phyloP scores from a whole-genome alignment of 2,113 vertebrate genomes.

The Oreocharis arfaki region DNA sequence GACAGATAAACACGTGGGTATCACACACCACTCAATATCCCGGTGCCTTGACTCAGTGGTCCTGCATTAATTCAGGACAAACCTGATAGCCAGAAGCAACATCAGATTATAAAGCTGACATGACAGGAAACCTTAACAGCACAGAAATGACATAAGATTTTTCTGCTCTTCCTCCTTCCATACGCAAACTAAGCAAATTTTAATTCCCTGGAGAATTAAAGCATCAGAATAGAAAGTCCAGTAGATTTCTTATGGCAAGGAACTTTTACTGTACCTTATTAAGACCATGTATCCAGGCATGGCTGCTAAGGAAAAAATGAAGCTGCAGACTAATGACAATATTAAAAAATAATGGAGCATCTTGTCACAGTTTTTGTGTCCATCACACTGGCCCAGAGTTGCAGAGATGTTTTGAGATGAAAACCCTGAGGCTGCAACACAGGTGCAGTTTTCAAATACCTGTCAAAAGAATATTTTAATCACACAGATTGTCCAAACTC shows the following conservation, averaged over 20 bases:
- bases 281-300: constrained; percentile 81
- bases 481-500: not conserved
- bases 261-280: constrained; percentile 71
- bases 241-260: not conserved
- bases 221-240: not conserved
- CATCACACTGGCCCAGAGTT: constrained; percentile 71
- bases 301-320: constrained; percentile 74
- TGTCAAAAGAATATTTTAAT: constrained; percentile 41
- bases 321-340: constrained; percentile 64
- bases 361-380: constrained; percentile 53
- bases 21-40: not conserved
- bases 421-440: constrained; percentile 52
- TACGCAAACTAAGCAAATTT: not conserved
- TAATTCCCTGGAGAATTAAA: not conserved
- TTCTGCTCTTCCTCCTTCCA: not conserved
- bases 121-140: not conserved
- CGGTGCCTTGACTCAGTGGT: not conserved
- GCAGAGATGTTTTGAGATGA: constrained; percentile 66
- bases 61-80: not conserved
- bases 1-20: not conserved
- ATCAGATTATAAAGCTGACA: not conserved
- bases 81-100: not conserved
- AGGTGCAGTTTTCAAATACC: constrained; percentile 78
- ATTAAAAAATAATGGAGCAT: constrained; percentile 77
- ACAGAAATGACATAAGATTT: not conserved